Conservation (phyloP, 1,140 invertebrate genomes). For the Halyomorpha halys region DNA sequence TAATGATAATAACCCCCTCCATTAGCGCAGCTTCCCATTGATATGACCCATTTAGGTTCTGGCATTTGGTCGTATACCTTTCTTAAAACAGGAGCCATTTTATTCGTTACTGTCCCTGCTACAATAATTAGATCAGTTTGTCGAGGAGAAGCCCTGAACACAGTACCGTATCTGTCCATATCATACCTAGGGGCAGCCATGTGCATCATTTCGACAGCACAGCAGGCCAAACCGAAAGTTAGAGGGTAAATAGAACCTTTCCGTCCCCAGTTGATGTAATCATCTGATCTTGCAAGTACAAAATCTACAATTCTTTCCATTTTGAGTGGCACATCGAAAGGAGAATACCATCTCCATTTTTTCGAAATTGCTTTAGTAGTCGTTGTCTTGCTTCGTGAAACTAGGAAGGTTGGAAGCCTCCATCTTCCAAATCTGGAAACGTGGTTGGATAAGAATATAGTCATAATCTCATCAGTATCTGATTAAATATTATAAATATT, state of each 20-base stretch:
- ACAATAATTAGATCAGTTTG: constrained; percentile 98
- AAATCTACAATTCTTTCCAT: constrained; percentile 10
- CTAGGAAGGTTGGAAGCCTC: no score
- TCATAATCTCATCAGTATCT: no score
- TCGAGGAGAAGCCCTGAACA: constrained; percentile 91
- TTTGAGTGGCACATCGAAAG: constrained; percentile 2
- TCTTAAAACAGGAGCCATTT: constrained; percentile 95
- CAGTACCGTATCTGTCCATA: constrained; percentile 89
- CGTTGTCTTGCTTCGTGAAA: no score
- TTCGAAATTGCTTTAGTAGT: no score
- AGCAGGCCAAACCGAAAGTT: constrained; percentile 94
- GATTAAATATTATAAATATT: no score
- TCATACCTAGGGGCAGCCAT: constrained; percentile 96
- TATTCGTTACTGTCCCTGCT: constrained; percentile 95
- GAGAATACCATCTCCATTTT: constrained; percentile 16
- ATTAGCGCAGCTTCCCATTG: constrained; percentile 97
- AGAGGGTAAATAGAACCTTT: constrained; percentile 77
- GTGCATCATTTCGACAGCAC: constrained; percentile 99
- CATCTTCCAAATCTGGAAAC: no score
- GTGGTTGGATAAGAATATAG: no score
- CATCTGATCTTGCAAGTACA: constrained; percentile 12
- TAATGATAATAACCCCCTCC: constrained; percentile 99
- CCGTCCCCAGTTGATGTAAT: constrained; percentile 18
- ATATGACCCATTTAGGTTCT: constrained; percentile 51
- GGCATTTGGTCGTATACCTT: constrained; percentile 94